A percentile compares a stretch with the other conserved stretches of the same genome.
phyloP scores from a whole-genome alignment of 30 jellyfish, hydroid and myxozoan species.

The Nemopilema nomurai region DNA sequence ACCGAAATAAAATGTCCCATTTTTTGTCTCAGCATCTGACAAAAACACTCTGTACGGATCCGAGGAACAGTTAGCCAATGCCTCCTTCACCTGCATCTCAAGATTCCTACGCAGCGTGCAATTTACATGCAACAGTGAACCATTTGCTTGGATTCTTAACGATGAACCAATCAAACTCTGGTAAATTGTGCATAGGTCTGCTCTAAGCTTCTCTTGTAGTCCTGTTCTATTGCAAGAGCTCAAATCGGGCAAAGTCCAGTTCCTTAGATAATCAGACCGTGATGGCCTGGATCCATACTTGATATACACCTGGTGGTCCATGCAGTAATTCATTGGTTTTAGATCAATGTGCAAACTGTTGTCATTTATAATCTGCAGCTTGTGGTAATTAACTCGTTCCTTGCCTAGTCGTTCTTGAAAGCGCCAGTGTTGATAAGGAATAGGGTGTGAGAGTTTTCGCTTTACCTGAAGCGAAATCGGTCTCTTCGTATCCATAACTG shows the following conservation, averaged over 20 bases:
- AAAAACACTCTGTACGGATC: constrained; percentile 46
- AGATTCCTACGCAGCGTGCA: constrained; percentile 16
- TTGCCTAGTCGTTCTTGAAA: constrained; percentile 33
- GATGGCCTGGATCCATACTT: constrained; percentile 51
- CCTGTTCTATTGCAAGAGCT: constrained; percentile 51
- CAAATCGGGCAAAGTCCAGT: constrained; percentile 68
- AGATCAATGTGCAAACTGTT: constrained; percentile 29
- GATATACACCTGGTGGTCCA: constrained; percentile 28
- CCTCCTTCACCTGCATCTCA: constrained; percentile 11
- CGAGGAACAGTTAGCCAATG: not conserved
- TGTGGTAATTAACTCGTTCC: constrained; percentile 47
- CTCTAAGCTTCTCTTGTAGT: constrained; percentile 26
- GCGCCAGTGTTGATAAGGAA: constrained; percentile 46
- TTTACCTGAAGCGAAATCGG: constrained; percentile 40
- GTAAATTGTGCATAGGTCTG: constrained; percentile 35
- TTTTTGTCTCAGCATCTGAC: constrained; percentile 35
- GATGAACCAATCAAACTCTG: constrained; percentile 19
- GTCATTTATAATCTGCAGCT: constrained; percentile 19
- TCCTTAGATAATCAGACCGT: constrained; percentile 25
- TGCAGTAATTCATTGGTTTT: constrained; percentile 56
- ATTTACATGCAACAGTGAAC: constrained; percentile 3
- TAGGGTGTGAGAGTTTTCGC: constrained; percentile 23
- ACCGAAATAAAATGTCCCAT: constrained; percentile 36
- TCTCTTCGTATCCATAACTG: constrained; percentile 29
- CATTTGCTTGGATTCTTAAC: not conserved